Base-by-base conservation (phyloP, 2,797 vertebrate genomes). In the Vireo griseus region DNA sequence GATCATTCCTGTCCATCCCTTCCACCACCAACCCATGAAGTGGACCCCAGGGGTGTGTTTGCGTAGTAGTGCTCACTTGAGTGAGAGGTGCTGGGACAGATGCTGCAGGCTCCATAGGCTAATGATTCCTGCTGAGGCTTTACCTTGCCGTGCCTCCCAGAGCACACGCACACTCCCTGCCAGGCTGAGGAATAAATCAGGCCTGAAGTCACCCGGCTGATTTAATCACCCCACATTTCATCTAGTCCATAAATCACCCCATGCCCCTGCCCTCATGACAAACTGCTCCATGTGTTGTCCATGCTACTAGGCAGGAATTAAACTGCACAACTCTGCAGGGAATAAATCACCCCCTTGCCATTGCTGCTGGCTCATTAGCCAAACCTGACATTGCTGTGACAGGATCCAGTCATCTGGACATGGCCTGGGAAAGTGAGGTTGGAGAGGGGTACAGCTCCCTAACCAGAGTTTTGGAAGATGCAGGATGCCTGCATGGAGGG, bases 201-300 rank as follows among this genome's bases (percentile, higher is more conserved):
- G 22, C 69, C 74, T 2, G 14, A 94, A 96, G 72, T 71, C 24
- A 8, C 68, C n/a, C 0, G 2, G 52, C 47, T 92, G 96, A 94
- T 94, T 96, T 95, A 94, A 92, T 44, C 54, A 85, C 76, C 73
- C 45, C 83, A 77, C 92, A 86, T 88, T 95, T 96, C 89, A 93
- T 82, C 89, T 10, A 65, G 85, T 73, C 67, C 3, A 3, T 92
- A 93, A 96, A 96, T 96, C 92, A 96, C 47, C 52, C 79, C 29
- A 9, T 54, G 69, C 39, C 75, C 33, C 39, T 28, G 48, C 59
- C 76, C 51, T 74, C 71, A 45, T 85, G 92, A 96, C 84, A 96
- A 93, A 93, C 75, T 68, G 87, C 86, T 96, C 78, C 5, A 31
- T 15, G 54, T 59, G 73, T 29, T 77, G 88, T 84, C 89, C 87